Conservation (phyloP, 2,888 invertebrate species). For the Norana najaformis region DNA sequence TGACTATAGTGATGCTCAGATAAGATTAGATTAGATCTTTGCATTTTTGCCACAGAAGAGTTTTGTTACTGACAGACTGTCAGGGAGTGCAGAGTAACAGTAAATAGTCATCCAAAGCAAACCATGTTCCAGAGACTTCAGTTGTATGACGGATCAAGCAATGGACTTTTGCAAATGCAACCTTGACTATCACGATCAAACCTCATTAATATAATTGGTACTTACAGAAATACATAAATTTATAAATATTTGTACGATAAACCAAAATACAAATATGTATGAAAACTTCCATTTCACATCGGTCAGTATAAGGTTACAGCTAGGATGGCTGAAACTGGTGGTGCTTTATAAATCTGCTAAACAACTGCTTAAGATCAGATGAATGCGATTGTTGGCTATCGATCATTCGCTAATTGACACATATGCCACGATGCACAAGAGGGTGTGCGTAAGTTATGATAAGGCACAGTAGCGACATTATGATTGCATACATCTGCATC, state of each 20-base stretch:
- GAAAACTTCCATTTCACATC: neutral
- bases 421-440: neutral
- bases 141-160: neutral
- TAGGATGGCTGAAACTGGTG: neutral
- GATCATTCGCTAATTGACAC: constrained; percentile 7
- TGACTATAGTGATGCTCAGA: no score
- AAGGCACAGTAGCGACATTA: neutral
- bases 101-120: neutral
- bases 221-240: neutral
- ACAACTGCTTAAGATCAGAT: neutral
- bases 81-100: neutral
- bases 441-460: neutral
- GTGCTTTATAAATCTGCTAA: neutral
- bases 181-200: neutral
- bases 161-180: neutral
- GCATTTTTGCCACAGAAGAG: no score
- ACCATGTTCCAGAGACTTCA: neutral
- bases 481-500: neutral
- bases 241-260: neutral
- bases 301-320: neutral
- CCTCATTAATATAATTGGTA: neutral
- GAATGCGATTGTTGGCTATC: neutral
- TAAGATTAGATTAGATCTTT: no score
- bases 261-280: neutral
- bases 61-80: no score